Conservation (phyloP, 2,888 invertebrate species). For the Trilocha varians region DNA sequence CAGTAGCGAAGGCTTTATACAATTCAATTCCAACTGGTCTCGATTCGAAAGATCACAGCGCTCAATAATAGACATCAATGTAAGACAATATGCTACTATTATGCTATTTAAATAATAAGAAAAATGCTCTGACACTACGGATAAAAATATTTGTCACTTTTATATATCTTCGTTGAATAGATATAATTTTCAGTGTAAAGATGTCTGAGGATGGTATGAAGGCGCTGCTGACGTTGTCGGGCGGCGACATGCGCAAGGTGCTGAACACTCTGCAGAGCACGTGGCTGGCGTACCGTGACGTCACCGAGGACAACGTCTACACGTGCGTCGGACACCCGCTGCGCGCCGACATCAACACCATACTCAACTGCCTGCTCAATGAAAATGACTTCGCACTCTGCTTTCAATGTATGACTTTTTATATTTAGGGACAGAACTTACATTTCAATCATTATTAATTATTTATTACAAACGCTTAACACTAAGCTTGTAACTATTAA, state of each 20-base stretch:
- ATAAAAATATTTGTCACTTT: not conserved
- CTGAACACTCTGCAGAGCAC: conserved; percentile 97
- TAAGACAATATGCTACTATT: too few species aligned
- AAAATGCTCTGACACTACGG: not conserved
- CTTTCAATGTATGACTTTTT: conserved; percentile 87
- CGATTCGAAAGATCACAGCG: too few species aligned
- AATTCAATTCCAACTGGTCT: too few species aligned
- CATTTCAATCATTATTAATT: not conserved
- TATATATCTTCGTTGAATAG: not conserved
- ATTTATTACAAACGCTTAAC: too few species aligned
- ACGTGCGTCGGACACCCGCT: conserved; percentile 97
- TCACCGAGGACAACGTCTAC: conserved; percentile 93
- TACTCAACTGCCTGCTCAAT: conserved; percentile 89
- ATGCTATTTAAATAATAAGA: too few species aligned
- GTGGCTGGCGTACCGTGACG: conserved; percentile 90
- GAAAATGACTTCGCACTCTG: conserved; percentile 83
- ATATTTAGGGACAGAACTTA: conserved; percentile 1
- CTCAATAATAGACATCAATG: too few species aligned
- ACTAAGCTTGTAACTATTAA: too few species aligned
- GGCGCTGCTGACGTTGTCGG: conserved; percentile 90
- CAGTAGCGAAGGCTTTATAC: too few species aligned
- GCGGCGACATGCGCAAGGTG: conserved; percentile 98
- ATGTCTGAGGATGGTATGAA: conserved; percentile 91
- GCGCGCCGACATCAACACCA: conserved; percentile 88
- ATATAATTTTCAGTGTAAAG: conserved; percentile 74